Conservation (phyloP, 2,797 vertebrate species). For the Ptychobarbus kaznakovi region DNA sequence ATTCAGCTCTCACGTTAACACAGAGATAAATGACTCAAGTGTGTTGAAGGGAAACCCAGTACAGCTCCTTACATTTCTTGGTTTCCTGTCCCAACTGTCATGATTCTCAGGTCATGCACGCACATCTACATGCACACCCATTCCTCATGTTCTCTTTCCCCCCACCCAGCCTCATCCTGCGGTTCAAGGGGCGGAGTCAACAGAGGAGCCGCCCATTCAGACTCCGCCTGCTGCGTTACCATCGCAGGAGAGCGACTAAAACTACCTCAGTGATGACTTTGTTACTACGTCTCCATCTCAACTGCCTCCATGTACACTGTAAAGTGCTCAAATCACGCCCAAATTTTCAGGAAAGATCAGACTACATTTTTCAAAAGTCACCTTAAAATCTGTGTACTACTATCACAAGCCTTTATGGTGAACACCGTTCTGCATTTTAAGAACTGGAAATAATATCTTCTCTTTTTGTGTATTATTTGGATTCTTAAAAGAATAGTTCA, state of each 20-base stretch:
- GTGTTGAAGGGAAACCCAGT: constrained; percentile 75
- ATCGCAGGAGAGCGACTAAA: constrained; percentile 61
- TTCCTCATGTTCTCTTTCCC: constrained; percentile 36
- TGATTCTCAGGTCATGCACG: constrained; percentile 61
- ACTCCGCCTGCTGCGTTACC: constrained; percentile 71
- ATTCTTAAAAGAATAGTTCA: neutral
- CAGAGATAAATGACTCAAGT: constrained; percentile 81
- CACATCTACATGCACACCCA: neutral
- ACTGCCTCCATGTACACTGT: constrained; percentile 30
- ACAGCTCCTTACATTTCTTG: constrained; percentile 76
- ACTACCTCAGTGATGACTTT: constrained; percentile 45
- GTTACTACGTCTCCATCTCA: neutral
- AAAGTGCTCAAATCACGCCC: neutral
- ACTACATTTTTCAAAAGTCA: neutral
- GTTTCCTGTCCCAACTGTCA: constrained; percentile 82
- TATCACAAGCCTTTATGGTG: neutral
- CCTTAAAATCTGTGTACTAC: neutral
- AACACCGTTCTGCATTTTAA: neutral
- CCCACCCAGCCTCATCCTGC: constrained; percentile 64
- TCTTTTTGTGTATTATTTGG: neutral
- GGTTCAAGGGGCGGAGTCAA: constrained; percentile 70
- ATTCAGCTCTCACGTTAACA: constrained; percentile 25
- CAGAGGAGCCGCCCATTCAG: constrained; percentile 55
- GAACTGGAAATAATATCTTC: neutral
- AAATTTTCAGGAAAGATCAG: neutral